phyloP scores from a whole-genome alignment of 2,113 vertebrate genomes.

The Orycteropus afer region DNA sequence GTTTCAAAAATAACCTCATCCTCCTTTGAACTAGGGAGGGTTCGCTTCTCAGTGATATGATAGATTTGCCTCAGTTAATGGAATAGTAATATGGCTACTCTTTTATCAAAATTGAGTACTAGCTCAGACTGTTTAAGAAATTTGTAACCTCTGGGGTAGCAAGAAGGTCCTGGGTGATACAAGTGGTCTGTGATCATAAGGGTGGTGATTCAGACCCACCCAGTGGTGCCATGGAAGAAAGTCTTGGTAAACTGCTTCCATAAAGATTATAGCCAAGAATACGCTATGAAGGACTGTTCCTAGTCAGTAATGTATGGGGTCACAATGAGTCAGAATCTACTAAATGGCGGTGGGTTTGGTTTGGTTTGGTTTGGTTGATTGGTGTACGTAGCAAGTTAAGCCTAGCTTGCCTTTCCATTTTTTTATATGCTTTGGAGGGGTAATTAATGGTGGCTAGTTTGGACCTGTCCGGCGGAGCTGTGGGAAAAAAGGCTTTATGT shows the following conservation, averaged over 20 bases:
- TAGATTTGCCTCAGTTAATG: conserved; percentile 20
- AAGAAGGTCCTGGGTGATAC: background rate
- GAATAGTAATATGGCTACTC: conserved; percentile 16
- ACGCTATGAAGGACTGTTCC: background rate
- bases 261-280: background rate
- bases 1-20: background rate
- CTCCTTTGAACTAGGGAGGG: background rate
- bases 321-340: background rate
- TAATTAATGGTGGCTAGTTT: background rate
- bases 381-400: background rate
- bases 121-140: background rate
- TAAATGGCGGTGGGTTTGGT: background rate
- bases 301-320: background rate
- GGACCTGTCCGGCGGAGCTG: background rate
- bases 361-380: background rate
- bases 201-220: background rate
- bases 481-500: background rate
- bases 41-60: background rate
- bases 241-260: background rate
- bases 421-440: background rate
- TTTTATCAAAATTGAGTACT: background rate
- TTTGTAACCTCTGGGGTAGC: background rate
- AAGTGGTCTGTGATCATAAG: background rate
- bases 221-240: background rate
- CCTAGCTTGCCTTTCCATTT: background rate